Conservation (phyloP, 2,113 vertebrate genomes). For the Noturus placidus region DNA sequence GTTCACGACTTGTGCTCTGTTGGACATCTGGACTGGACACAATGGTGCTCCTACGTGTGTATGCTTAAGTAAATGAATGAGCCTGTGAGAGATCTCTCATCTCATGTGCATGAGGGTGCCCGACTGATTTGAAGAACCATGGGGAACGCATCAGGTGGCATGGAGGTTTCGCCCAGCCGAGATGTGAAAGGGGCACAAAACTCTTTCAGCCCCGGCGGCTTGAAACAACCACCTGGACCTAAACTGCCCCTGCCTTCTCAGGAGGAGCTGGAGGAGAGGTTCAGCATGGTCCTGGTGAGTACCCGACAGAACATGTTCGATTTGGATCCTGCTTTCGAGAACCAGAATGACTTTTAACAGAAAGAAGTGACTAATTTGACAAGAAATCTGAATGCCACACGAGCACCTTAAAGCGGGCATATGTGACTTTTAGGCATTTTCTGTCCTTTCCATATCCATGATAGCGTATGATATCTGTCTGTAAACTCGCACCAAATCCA, state of each 20-base stretch:
- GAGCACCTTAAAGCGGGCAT: not conserved
- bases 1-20: not conserved
- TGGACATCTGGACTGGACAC: not conserved
- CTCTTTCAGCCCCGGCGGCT: slow-evolving; percentile 38
- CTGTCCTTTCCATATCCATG: too few relatives aligned
- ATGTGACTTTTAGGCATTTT: not conserved
- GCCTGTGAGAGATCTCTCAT: not conserved
- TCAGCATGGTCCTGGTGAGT: slow-evolving; percentile 82
- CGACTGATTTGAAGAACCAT: slow-evolving; percentile 66
- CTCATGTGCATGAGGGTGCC: not conserved
- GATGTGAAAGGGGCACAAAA: slow-evolving; percentile 54
- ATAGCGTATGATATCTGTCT: not conserved
- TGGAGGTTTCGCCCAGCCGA: slow-evolving; percentile 66
- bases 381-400: not conserved
- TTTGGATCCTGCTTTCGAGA: not conserved
- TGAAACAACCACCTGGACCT: slow-evolving; percentile 55
- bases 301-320: not conserved
- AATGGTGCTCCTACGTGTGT: not conserved
- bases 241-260: slow-evolving; percentile 79
- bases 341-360: not conserved
- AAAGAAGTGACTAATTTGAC: not conserved
- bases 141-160: slow-evolving; percentile 83
- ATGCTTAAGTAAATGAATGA: not conserved
- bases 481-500: not conserved
- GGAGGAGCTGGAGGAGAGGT: slow-evolving; percentile 82